phyloP scores from a whole-genome alignment of 2,113 vertebrate genomes.

The Cranoglanis bouderius region DNA sequence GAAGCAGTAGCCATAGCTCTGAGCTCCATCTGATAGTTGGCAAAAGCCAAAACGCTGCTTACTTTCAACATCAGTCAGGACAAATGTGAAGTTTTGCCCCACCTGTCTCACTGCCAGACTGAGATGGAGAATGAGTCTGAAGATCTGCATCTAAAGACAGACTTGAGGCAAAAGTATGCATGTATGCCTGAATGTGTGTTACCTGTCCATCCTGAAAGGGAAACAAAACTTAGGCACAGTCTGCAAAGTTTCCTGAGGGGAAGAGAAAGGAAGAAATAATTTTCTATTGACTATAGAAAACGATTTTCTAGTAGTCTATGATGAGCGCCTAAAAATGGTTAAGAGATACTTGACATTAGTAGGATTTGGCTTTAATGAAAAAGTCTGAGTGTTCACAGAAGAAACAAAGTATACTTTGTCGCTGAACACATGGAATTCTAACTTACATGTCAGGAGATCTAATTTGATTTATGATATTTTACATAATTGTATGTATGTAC shows the following conservation, averaged over 20 bases:
- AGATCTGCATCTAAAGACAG: neutral
- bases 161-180: neutral
- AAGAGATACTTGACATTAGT: neutral
- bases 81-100: constrained; percentile 97
- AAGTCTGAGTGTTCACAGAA: neutral
- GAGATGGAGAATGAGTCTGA: constrained; percentile 40
- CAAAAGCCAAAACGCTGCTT: constrained; percentile 99
- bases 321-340: neutral
- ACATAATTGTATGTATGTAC: neutral
- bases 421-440: neutral
- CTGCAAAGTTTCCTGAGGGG: constrained; percentile 90
- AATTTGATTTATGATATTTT: neutral
- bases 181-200: neutral
- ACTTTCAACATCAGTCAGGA: constrained; percentile 98
- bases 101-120: constrained; percentile 88
- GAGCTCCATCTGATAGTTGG: constrained; percentile 91
- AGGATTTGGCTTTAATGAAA: neutral
- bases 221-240: constrained; percentile 98
- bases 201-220: constrained; percentile 96
- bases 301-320: neutral
- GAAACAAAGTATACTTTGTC: neutral
- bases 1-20: constrained; percentile 87
- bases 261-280: constrained; percentile 28
- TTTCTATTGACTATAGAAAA: neutral
- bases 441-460: neutral